Evolutionary conservation across 2,888 invertebrate species (phyloP), one percentile per base, ranked within the genome.

Genomic region (Trissolcus japonicus): DNA sequence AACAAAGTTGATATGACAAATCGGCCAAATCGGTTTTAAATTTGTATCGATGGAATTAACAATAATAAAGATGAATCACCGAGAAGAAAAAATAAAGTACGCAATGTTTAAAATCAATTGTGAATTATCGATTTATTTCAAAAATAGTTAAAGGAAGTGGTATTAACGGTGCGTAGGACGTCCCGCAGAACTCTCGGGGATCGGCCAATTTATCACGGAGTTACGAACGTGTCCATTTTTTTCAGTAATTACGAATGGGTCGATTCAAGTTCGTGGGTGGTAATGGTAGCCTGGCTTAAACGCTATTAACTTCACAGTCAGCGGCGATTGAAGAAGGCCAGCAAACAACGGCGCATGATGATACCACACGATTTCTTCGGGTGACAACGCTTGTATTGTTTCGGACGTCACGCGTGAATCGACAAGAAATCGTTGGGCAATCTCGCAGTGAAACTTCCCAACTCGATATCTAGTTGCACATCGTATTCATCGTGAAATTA

Each of bases 181-280:
- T 16, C 53, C n/a, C 7, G 50, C 17, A 56, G 40, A 51, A 54
- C 29, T 14, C 60, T 60, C 25, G 17, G 9, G 1, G 53, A 73
- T 66, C 61, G 56, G 48, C 56, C 73, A 67, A 67, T 74, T 61
- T 67, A 62, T 74, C 62, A 74, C 41, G 54, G 35, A 19, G 50
- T 61, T 55, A 59, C 46, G 53, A 50, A 53, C 57, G 55, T 51
- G 61, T 53, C 61, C 41, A 43, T 57, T 71, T 69, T 63, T 68
- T 43, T 56, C 35, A 57, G 57, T 60, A 66, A 71, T 71, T 71
- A 71, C 60, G 56, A 71, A 62, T 46, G 56, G 48, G 40, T 25
- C 17, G 65, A 60, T 60, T 41, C 21, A 2, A 29, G 43, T 66
- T 71, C 61, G 76, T 76, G 76, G 76, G 76, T 71, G 76, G 76